Percentiles rank a stretch among this genome's conserved stretches.
Conservation (phyloP, 2,797 vertebrate genomes). For the Nyctalus aviator region DNA sequence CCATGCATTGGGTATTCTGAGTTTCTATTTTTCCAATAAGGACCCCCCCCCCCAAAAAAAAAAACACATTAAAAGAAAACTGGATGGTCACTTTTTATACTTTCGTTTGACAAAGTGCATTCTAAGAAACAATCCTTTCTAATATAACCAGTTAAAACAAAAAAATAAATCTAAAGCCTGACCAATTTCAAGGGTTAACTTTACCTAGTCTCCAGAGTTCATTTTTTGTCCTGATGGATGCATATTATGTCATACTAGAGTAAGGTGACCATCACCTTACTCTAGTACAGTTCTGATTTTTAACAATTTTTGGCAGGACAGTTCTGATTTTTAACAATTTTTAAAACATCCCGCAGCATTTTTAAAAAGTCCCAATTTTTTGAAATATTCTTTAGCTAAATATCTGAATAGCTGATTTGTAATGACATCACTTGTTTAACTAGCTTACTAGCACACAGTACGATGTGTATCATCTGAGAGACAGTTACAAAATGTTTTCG, state of each 20-base stretch:
- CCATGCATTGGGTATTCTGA: background rate
- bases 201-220: background rate
- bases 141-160: background rate
- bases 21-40: background rate
- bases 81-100: background rate
- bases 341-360: too few species aligned
- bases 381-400: too few species aligned
- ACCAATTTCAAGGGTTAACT: background rate
- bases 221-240: background rate
- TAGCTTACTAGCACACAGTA: too few species aligned
- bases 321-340: too few species aligned
- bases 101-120: background rate
- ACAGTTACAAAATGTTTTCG: too few species aligned
- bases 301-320: too few species aligned
- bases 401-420: too few species aligned
- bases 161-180: background rate
- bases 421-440: too few species aligned
- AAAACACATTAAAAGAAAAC: background rate
- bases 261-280: too few species aligned
- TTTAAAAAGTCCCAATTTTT: too few species aligned
- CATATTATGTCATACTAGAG: background rate
- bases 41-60: background rate
- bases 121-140: background rate
- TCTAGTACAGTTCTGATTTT: too few species aligned
- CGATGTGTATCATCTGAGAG: too few species aligned